Evolutionary conservation across 2,797 vertebrate species (phyloP), one percentile per base, ranked within the genome.

Genomic region (Poecile montanus): DNA sequence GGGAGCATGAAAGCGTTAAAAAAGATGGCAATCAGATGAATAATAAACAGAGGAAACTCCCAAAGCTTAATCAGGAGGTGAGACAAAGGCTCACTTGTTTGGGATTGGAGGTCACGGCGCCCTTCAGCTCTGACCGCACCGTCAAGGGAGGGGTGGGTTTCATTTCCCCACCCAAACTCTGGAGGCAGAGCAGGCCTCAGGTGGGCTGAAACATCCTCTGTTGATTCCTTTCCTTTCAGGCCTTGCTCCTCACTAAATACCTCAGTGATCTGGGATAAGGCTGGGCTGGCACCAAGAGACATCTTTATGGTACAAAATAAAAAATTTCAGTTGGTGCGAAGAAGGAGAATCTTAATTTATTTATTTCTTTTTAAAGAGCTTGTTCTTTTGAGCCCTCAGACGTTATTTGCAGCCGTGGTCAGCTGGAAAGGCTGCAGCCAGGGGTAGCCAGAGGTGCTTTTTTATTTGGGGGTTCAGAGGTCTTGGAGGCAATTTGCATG

Each of bases 401-500:
- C 21, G 5, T 56, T 86, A 7, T 68, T 72, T 77, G 62, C 45
- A 63, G 70, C 40, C 0, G 0, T n/a, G 60, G 32, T 65, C 0
- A 1, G 32, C 38, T 67, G 54, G 79, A 75, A 85, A 42, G 74
- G 25, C 77, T 2, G 1, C 76, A 26, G 50, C 67, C 51, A 76
- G 62, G 61, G 44, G 61, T 54, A 78, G 92, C 92, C 30, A 11
- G 58, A 87, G 72, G 67, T 76, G 72, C 75, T 94, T 72, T 65
- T 94, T 58, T 38, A 7, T 91, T 38, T 91, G 56, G 77, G 62
- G 66, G 50, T 73, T 91, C 50, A 40, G 60, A 91, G 84, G 75
- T 93, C 95, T 94, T 88, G 66, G 22, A 88, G 75, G 71, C 75
- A 89, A 95, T 94, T 93, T 95, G 78, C 93, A 92, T 82, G 68